phyloP scores from a whole-genome alignment of 2,113 vertebrate genomes.

The Passer montanus region DNA sequence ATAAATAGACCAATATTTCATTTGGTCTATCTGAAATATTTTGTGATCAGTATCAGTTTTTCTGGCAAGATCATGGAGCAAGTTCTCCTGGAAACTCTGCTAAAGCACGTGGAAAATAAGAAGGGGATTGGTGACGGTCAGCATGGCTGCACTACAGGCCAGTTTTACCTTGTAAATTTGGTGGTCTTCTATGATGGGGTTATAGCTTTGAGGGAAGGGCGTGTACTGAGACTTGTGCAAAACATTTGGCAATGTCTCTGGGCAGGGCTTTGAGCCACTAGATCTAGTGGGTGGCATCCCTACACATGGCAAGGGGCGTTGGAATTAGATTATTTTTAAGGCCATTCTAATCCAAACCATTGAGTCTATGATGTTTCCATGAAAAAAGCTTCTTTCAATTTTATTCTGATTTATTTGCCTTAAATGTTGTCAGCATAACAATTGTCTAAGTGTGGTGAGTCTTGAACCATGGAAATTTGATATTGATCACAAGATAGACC shows the following conservation, averaged over 20 bases:
- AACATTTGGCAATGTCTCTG: not conserved
- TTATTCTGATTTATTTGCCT: not conserved
- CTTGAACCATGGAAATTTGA: not conserved
- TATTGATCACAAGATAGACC: not conserved
- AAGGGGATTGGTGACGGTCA: fast-evolving
- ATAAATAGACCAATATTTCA: too few species aligned
- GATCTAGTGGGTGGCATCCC: not conserved
- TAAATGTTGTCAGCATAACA: not conserved
- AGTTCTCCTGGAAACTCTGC: not conserved
- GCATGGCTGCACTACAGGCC: not conserved
- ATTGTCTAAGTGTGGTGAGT: not conserved
- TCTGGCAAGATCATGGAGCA: not conserved
- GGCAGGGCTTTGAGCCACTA: not conserved
- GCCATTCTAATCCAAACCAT: not conserved
- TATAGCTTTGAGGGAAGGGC: not conserved
- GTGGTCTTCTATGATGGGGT: not conserved
- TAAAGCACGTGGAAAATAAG: not conserved
- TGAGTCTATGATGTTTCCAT: not conserved
- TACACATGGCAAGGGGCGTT: too few species aligned
- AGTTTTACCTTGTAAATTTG: not conserved
- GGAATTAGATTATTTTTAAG: not conserved
- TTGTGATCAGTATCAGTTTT: not conserved
- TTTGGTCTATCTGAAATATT: not conserved
- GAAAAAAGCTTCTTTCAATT: not conserved
- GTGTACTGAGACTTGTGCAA: not conserved